Percentiles rank a stretch among this genome's conserved stretches.
phyloP scores from a whole-genome alignment of 1,140 invertebrate genomes.

The Arion vulgaris region DNA sequence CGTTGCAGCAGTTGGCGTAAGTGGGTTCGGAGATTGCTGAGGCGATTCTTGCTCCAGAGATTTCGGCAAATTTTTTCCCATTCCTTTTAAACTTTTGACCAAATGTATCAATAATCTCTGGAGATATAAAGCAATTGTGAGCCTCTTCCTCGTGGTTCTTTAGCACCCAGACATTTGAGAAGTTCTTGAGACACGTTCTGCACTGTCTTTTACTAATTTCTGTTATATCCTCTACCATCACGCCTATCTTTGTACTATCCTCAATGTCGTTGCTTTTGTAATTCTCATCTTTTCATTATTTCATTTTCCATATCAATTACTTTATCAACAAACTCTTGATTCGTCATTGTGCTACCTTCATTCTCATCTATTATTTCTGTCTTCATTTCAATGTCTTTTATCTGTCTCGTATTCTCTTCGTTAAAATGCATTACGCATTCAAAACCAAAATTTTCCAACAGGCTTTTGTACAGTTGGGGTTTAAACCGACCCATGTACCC shows the following conservation, averaged over 20 bases:
- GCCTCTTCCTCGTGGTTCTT: slow-evolving; percentile 96
- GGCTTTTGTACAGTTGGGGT: slow-evolving; percentile 89
- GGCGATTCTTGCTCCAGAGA: slow-evolving; percentile 34
- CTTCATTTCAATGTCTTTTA: slow-evolving; percentile 44
- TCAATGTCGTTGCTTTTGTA: slow-evolving; percentile 32
- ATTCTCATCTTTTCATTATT: slow-evolving; percentile 37
- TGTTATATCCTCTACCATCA: slow-evolving; percentile 72
- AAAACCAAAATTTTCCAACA: slow-evolving; percentile 93
- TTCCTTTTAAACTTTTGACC: slow-evolving; percentile 81
- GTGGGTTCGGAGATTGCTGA: slow-evolving; percentile 59
- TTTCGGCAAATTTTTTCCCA: slow-evolving; percentile 64
- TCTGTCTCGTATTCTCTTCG: slow-evolving; percentile 81
- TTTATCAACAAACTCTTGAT: slow-evolving; percentile 17
- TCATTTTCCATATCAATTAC: slow-evolving; percentile 48
- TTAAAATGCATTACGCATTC: slow-evolving; percentile 97
- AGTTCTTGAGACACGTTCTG: slow-evolving; percentile 91
- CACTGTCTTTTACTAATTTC: slow-evolving; percentile 83
- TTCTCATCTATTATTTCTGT: slow-evolving; percentile 50
- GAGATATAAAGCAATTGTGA: slow-evolving; percentile 90
- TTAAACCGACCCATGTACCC: slow-evolving; percentile 75
- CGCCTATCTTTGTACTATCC: slow-evolving; percentile 51
- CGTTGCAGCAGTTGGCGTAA: slow-evolving; percentile 1
- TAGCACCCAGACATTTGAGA: slow-evolving; percentile 94
- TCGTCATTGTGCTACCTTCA: slow-evolving; percentile 45
- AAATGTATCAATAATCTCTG: slow-evolving; percentile 91